Percentiles rank a stretch among this genome's conserved stretches.
These are phyloP conservation scores for Carabus problematicus DNA, from an alignment of 2,888 invertebrate genomes.

Conservation along the genomic window DNA sequence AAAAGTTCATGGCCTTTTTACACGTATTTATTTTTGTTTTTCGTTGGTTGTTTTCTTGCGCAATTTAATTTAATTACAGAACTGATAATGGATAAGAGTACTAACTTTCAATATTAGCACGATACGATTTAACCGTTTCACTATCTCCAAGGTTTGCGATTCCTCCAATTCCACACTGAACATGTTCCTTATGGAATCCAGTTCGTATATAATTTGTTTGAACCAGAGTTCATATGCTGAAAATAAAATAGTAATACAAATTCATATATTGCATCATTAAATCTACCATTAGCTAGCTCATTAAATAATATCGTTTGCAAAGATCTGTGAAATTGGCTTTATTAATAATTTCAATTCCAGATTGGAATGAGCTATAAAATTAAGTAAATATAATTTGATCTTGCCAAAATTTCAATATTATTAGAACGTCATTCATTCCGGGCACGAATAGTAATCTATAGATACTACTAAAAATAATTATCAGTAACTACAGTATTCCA, in stretches of 20 bases:
- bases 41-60: not conserved
- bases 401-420: too few species aligned
- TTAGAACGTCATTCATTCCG: too few species aligned
- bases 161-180: slow-evolving; percentile 85
- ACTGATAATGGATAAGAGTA: slow-evolving; percentile 24
- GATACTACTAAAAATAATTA: too few species aligned
- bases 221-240: slow-evolving; percentile 99
- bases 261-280: not conserved
- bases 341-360: too few species aligned
- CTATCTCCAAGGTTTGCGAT: slow-evolving; percentile 88
- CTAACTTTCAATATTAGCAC: slow-evolving; percentile 89
- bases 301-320: too few species aligned
- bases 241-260: slow-evolving; percentile 49
- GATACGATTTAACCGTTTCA: slow-evolving; percentile 89
- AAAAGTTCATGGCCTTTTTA: slow-evolving; percentile 30
- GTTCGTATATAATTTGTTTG: slow-evolving; percentile 96
- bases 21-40: slow-evolving; percentile 8
- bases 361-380: too few species aligned
- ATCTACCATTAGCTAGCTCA: too few species aligned
- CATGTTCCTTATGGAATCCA: slow-evolving; percentile 88
- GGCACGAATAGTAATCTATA: too few species aligned
- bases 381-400: too few species aligned
- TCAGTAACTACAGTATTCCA: too few species aligned
- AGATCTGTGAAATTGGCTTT: too few species aligned
- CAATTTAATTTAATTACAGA: not conserved